Evolutionary conservation across 2,797 vertebrate species (phyloP), one percentile per base, ranked within the genome.

Genomic region (Scomberomorus guttatus): DNA sequence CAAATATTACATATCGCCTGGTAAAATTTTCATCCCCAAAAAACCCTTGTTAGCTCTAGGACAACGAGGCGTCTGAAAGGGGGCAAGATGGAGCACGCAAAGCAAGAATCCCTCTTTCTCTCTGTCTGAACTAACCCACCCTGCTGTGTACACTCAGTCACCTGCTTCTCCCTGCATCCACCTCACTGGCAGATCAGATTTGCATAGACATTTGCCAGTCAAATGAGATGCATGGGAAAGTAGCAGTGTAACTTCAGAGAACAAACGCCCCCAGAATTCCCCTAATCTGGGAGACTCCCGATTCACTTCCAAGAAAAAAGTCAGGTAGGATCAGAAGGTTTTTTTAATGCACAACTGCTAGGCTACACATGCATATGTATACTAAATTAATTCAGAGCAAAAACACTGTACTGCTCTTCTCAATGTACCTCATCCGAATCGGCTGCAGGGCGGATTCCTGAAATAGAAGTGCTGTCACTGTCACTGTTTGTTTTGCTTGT

Each of bases 181-280:
- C 54, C 68, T 81, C 78, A 4, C 51, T 8, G 34, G 66, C 29
- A 1, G 20, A 22, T 63, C 2, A 12, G 65, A 90, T 94, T 94
- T 94, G 91, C 89, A 90, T 92, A 75, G 0, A 66, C 20, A 91
- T 94, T 93, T 94, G 91, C 80, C 22, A 91, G 92, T 93, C 92
- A 94, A 94, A 94, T 90, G 68, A 87, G 73, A 81, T 67, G 63
- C 69, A 78, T 69, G 72, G 60, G 39, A 85, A 81, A 77, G 74
- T 15, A 62, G 84, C 71, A 72, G 70, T 66, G 56, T 17, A 64
- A 54, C 75, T 84, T 20, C 54, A 82, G 74, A 81, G 65, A 76
- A 50, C 37, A 74, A 78, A 78, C 82, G 73, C 37, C 18, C 57
- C 20, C 72, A 87, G 85, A 92, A 88, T 87, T 86, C 75, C 87